phyloP scores from a whole-genome alignment of 2,113 vertebrate species.

The Microtus montanus region DNA sequence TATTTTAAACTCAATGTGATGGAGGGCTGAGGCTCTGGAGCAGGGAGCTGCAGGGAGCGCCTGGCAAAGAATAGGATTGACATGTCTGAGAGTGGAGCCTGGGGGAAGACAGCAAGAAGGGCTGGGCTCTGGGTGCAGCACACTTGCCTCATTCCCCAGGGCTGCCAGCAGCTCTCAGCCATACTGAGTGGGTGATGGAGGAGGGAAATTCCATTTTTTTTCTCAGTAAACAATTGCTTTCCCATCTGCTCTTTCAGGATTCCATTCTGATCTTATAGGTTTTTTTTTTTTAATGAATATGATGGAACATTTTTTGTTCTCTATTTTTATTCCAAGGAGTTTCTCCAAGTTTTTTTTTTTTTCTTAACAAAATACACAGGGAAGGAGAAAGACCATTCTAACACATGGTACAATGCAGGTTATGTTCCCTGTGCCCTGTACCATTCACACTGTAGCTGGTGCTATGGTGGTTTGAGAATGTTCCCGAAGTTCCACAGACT shows the following conservation, averaged over 20 bases:
- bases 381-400: not conserved
- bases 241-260: slow-evolving; percentile 53
- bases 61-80: not conserved
- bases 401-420: not conserved
- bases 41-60: not conserved
- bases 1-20: slow-evolving; percentile 63
- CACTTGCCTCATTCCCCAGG: not conserved
- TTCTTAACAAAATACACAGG: not conserved
- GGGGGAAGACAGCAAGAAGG: slow-evolving; percentile 37
- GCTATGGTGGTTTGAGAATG: not conserved
- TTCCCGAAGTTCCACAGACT: not conserved
- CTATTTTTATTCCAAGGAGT: slow-evolving; percentile 47
- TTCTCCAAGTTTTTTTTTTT: not conserved
- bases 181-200: not conserved
- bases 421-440: not conserved
- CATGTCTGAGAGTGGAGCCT: not conserved
- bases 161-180: not conserved
- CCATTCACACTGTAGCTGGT: not conserved
- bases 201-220: slow-evolving; percentile 53
- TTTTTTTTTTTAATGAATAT: slow-evolving; percentile 1
- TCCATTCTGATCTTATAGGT: slow-evolving; percentile 36
- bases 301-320: slow-evolving; percentile 12
- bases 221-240: slow-evolving; percentile 63
- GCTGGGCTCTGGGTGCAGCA: not conserved
- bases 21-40: slow-evolving; percentile 48